Conservation (phyloP, 1,140 invertebrate species). For the Epicauta chinensis region DNA sequence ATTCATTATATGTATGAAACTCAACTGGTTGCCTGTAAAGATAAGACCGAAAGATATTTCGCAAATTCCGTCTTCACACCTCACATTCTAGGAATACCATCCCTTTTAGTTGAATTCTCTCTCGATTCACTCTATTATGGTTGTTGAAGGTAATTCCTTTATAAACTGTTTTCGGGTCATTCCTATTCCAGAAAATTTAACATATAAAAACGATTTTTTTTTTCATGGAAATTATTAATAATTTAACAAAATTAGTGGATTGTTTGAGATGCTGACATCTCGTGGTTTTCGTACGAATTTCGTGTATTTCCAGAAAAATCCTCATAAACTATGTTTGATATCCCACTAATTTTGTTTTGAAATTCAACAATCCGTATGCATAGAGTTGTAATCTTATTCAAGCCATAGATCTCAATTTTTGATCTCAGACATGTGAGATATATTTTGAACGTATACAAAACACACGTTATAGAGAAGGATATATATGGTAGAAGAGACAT, state of each 20-base stretch:
- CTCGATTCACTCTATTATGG: slow-evolving; percentile 1
- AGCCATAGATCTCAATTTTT: background rate
- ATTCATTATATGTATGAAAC: slow-evolving; percentile 4
- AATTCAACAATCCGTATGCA: too few species aligned
- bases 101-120: background rate
- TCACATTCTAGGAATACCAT: slow-evolving; percentile 15
- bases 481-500: too few species aligned
- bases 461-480: too few species aligned
- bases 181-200: background rate
- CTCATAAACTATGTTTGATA: background rate
- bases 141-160: slow-evolving; percentile 10
- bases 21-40: slow-evolving; percentile 12
- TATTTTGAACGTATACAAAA: too few species aligned
- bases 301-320: background rate
- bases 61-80: slow-evolving; percentile 19
- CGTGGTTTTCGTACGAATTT: background rate
- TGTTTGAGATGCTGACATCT: too few species aligned
- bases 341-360: too few species aligned
- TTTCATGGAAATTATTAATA: too few species aligned
- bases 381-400: too few species aligned
- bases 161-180: slow-evolving; percentile 4
- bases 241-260: too few species aligned
- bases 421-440: background rate
- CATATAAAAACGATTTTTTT: background rate
- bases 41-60: slow-evolving; percentile 17